phyloP scores from a whole-genome alignment of 2,888 invertebrate genomes.

The Microctonus hyperodae region DNA sequence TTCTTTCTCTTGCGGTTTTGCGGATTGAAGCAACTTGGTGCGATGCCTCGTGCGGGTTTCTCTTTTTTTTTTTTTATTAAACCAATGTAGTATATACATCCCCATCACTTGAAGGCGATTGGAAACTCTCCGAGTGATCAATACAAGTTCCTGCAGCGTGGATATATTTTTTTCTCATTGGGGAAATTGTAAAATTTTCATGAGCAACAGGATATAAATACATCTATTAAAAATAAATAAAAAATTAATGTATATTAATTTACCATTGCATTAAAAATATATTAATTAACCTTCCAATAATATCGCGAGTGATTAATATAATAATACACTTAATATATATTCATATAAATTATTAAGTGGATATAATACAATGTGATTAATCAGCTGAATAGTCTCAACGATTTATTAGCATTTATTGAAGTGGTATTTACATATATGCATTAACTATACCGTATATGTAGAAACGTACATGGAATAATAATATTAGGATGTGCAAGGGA shows the following conservation, averaged over 20 bases:
- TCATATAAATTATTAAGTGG: too few relatives aligned
- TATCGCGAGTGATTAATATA: not conserved
- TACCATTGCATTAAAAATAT: too few relatives aligned
- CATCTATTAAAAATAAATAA: too few relatives aligned
- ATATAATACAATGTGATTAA: too few relatives aligned
- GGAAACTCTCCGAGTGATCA: slow-evolving; percentile 17
- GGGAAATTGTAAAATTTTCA: slow-evolving; percentile 16
- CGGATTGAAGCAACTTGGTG: not conserved
- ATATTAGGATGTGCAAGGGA: not conserved
- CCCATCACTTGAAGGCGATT: too few relatives aligned
- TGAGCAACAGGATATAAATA: not conserved
- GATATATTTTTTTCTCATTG: too few relatives aligned
- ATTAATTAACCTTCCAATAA: too few relatives aligned
- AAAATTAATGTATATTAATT: too few relatives aligned
- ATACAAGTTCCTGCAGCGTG: not conserved
- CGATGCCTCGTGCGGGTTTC: not conserved
- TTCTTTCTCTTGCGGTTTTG: not conserved
- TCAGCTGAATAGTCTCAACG: too few relatives aligned
- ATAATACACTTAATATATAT: not conserved
- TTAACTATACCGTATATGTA: too few relatives aligned
- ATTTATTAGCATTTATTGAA: not conserved
- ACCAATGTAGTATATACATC: too few relatives aligned
- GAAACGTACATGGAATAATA: not conserved
- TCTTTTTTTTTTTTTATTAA: not conserved
- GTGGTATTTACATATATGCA: too few relatives aligned